Evolutionary conservation across 2,797 vertebrate genomes (phyloP).

Genomic region (Sparus aurata): DNA sequence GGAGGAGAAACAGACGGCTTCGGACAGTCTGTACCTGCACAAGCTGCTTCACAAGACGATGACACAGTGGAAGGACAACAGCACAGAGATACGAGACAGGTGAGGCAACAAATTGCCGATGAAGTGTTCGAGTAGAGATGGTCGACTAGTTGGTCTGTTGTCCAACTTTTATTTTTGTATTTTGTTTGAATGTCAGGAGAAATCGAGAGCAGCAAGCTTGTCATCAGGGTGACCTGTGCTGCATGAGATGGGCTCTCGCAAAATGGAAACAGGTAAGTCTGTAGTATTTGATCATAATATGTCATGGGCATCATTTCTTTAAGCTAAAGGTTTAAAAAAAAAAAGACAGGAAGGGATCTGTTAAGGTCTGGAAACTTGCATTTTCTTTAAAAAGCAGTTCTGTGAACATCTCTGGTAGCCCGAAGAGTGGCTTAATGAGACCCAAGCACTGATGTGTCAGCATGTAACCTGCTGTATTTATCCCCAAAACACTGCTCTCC

Average conservation of each 20-base stretch:
- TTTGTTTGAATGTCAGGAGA: conserved; percentile 78
- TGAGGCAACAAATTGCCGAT: conserved; percentile 10
- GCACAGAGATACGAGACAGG: conserved; percentile 70
- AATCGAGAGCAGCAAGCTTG: conserved; percentile 77
- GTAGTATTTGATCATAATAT: neutral
- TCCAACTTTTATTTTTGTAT: neutral
- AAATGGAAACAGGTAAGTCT: conserved; percentile 89
- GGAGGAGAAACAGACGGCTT: conserved; percentile 64
- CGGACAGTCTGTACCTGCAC: conserved; percentile 70
- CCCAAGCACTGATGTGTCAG: neutral
- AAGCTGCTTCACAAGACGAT: conserved; percentile 78
- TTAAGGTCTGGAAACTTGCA: conserved; percentile 12
- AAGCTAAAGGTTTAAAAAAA: neutral
- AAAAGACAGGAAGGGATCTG: neutral
- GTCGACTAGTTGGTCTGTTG: neutral
- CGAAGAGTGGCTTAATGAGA: conserved; percentile 1
- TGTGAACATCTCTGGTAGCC: neutral
- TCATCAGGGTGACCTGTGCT: conserved; percentile 68
- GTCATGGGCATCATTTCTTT: neutral
- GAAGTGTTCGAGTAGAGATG: neutral
- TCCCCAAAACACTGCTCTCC: neutral
- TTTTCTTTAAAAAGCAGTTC: neutral
- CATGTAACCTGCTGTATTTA: too few relatives aligned
- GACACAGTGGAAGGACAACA: conserved; percentile 84
- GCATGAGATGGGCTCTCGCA: conserved; percentile 82